Conservation (phyloP, 1,140 invertebrate species). For the Ladona fulva region DNA sequence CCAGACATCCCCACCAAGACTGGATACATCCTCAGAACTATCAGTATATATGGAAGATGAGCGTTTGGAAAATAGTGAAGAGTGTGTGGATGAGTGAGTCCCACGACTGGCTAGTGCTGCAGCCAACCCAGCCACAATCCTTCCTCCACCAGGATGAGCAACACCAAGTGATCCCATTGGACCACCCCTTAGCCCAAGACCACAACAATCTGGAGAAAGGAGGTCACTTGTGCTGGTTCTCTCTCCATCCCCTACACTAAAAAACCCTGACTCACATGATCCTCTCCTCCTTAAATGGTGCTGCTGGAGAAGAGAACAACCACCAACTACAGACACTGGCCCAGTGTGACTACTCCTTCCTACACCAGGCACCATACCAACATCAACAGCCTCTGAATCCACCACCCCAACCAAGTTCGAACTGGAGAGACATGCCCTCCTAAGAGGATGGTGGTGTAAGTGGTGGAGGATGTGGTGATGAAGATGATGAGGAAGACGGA, state of each 20-base stretch:
- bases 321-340: background rate
- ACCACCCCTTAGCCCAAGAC: background rate
- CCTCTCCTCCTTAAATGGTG: slow-evolving; percentile 52
- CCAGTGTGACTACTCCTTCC: background rate
- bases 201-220: slow-evolving; percentile 23
- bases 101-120: background rate
- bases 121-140: background rate
- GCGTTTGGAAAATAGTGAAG: slow-evolving; percentile 45
- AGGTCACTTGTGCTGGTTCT: slow-evolving; percentile 28
- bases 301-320: slow-evolving; percentile 13
- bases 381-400: background rate
- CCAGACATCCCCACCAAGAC: slow-evolving; percentile 65
- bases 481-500: background rate
- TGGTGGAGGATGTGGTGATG: background rate
- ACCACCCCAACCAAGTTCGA: background rate
- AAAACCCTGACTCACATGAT: slow-evolving; percentile 83
- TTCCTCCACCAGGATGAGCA: background rate
- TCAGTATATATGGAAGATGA: slow-evolving; percentile 78
- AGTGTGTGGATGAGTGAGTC: slow-evolving; percentile 20
- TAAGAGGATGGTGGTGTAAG: slow-evolving; percentile 20
- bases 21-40: slow-evolving; percentile 74
- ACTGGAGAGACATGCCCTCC: background rate
- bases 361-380: background rate
- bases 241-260: slow-evolving; percentile 67
- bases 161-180: background rate